These are phyloP conservation scores for Laticauda laticaudata DNA, from an alignment of 2,113 vertebrate genomes.

Conservation along the genomic window DNA sequence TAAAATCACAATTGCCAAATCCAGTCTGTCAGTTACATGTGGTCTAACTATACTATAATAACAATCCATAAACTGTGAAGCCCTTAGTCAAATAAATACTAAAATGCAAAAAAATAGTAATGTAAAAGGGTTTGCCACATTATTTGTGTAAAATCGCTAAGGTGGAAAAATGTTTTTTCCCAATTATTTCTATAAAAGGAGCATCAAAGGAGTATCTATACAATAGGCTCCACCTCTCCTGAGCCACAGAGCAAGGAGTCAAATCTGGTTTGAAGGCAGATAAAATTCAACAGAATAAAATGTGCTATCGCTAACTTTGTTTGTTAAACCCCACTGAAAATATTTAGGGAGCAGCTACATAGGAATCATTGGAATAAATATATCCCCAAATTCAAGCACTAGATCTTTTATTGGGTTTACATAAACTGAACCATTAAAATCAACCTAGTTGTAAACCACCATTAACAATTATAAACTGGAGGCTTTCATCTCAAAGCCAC, in stretches of 20 bases:
- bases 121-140: too few species aligned
- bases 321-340: neutral
- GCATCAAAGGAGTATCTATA: too few species aligned
- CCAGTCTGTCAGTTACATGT: too few species aligned
- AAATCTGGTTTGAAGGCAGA: neutral
- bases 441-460: neutral
- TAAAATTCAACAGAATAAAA: neutral
- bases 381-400: neutral
- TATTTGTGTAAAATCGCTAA: too few species aligned
- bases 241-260: neutral
- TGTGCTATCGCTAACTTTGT: neutral
- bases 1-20: too few species aligned
- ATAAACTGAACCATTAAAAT: neutral
- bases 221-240: too few species aligned
- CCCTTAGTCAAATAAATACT: too few species aligned
- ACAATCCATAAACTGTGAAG: too few species aligned
- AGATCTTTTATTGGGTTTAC: neutral
- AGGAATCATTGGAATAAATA: neutral
- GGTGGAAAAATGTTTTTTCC: too few species aligned
- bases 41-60: too few species aligned
- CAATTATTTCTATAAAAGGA: too few species aligned
- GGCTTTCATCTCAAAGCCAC: neutral
- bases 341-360: neutral
- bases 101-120: too few species aligned
- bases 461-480: neutral